A percentile compares a stretch with the other conserved stretches of the same genome.
Evolutionary conservation across 2,797 vertebrate species (phyloP).

Genomic region (Petrocephalus schoutedeni): DNA sequence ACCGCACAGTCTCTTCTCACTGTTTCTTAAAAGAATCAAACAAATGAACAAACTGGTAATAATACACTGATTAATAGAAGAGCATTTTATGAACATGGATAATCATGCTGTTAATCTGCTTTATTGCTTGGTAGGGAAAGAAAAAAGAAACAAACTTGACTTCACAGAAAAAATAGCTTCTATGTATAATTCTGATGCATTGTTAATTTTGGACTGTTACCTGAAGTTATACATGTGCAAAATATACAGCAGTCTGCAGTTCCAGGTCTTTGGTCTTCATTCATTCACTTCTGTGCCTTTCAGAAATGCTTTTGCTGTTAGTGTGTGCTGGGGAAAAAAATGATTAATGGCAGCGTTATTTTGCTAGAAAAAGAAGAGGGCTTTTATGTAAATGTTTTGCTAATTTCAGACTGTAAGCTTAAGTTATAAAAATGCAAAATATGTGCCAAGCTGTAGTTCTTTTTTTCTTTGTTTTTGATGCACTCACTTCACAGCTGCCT

Average conservation of each 20-base stretch:
- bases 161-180: neutral
- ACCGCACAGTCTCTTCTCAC: neutral
- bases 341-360: neutral
- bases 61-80: neutral
- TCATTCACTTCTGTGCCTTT: neutral
- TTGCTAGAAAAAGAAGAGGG: neutral
- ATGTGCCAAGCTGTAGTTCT: neutral
- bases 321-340: neutral
- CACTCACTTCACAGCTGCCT: neutral
- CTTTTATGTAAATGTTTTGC: neutral
- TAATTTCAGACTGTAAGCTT: neutral
- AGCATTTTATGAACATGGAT: neutral
- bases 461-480: neutral
- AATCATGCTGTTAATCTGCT: neutral
- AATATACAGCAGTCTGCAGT: neutral
- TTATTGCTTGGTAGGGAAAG: neutral
- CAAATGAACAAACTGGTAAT: neutral
- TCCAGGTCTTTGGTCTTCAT: neutral
- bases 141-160: neutral
- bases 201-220: neutral
- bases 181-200: neutral
- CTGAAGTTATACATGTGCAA: neutral
- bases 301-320: neutral
- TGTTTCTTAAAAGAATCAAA: neutral
- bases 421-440: neutral